Evolutionary conservation across 2,113 vertebrate species (phyloP), one percentile per base, ranked within the genome.

Genomic region (Numenius arquata): DNA sequence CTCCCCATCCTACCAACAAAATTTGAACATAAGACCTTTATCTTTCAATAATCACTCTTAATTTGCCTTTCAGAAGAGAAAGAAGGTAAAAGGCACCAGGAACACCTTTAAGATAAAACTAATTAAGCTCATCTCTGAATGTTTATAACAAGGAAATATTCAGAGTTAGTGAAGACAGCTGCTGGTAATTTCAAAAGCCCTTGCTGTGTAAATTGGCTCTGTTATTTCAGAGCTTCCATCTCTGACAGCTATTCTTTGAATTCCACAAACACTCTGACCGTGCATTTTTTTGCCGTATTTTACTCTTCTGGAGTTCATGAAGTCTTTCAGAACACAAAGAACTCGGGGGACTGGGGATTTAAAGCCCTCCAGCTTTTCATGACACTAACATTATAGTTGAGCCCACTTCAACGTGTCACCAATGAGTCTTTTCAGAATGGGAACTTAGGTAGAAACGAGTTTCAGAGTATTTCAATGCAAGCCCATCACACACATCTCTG

Each of bases 11-110:
- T 52, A 91, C 32, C 0, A 3, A 72, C 25, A 47, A 29, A 67
- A 63, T 9, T 68, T 38, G 89, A 89, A 89, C 19, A 20, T 14
- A 56, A 62, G 29, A 73, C 22, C 45, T 50, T n/a, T 73, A 34
- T 27, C n/a, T 55, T 85, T 55, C 16, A 71, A 8, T n/a, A 61
- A 50, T 50, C 41, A 48, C 62, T 85, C 56, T 55, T 93, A 50
- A 93, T 86, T 93, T 90, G 68, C 22, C 23, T 91, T 63, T 88
- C 79, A 96, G 48, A 92, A 73, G 56, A 66, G 34, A 48, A 88
- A 52, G 25, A 56, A 59, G 40, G 53, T 25, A 70, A 9, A 73
- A 70, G 59, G 38, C 13, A 94, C 12, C 29, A 82, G 15, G 67
- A 94, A 93, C 29, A 56, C 6, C 22, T 79, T 63, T 43, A 75